Conservation (phyloP, 2,113 vertebrate genomes). For the Deroptyus accipitrinus region DNA sequence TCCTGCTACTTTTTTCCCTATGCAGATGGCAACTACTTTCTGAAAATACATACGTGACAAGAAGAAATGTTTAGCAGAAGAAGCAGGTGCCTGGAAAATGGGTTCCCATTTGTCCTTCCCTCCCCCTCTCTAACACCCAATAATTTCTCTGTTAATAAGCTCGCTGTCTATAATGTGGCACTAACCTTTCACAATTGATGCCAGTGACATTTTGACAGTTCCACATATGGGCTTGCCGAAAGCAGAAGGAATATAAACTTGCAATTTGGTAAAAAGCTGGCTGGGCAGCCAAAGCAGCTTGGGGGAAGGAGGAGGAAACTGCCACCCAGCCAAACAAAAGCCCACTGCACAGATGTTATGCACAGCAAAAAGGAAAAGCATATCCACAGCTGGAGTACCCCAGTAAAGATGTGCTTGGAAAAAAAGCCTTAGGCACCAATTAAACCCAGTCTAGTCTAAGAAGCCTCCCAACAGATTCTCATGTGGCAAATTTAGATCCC, state of each 20-base stretch:
- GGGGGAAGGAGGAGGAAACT: conserved; percentile 15
- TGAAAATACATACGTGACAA: background rate
- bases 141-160: conserved; percentile 62
- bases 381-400: conserved; percentile 32
- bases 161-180: background rate
- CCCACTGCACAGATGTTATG: conserved; percentile 55
- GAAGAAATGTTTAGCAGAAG: background rate
- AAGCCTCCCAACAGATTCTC: background rate
- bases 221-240: conserved; percentile 43
- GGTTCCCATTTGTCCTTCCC: conserved; percentile 26
- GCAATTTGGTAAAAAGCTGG: conserved; percentile 59
- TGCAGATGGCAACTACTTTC: background rate
- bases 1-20: background rate
- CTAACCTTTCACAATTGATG: conserved; percentile 53
- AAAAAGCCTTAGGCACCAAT: conserved; percentile 16
- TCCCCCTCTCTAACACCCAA: conserved; percentile 21
- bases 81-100: conserved; percentile 22
- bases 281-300: conserved; percentile 58
- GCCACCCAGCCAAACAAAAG: conserved; percentile 22
- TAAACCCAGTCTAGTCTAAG: conserved; percentile 6
- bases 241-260: conserved; percentile 64
- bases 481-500: background rate
- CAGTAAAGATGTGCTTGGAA: background rate
- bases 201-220: conserved; percentile 64
- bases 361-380: conserved; percentile 4